Percentiles rank a stretch among this genome's conserved stretches.
phyloP scores from a whole-genome alignment of 1,140 invertebrate species.

The Drosophila santomea region DNA sequence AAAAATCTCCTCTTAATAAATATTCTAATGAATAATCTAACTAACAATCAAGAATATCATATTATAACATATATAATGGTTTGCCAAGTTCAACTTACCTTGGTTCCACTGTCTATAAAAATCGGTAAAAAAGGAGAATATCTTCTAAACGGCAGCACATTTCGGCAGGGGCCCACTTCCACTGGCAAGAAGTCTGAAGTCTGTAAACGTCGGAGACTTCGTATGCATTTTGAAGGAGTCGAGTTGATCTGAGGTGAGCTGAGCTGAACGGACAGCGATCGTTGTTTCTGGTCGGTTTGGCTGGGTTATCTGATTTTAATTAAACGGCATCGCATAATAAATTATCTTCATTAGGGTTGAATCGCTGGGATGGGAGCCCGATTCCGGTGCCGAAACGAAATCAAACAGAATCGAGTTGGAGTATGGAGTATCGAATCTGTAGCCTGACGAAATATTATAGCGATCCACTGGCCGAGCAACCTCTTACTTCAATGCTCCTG shows the following conservation, averaged over 20 bases:
- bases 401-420: constrained; percentile 12
- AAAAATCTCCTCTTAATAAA: background rate
- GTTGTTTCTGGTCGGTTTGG: constrained; percentile 27
- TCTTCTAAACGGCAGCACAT: constrained; percentile 30
- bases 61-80: too few relatives aligned
- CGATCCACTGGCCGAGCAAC: constrained; percentile 13
- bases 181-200: constrained; percentile 46
- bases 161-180: constrained; percentile 20
- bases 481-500: constrained; percentile 11
- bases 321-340: constrained; percentile 83
- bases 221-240: constrained; percentile 52
- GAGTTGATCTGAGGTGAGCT: constrained; percentile 27
- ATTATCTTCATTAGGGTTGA: constrained; percentile 79
- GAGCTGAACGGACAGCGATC: constrained; percentile 53
- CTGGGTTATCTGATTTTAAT: constrained; percentile 79
- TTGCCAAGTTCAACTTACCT: background rate
- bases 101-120: constrained; percentile 8
- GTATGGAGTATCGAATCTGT: background rate
- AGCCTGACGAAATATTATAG: constrained; percentile 39
- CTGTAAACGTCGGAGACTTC: constrained; percentile 39
- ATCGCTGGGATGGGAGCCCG: constrained; percentile 18
- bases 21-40: too few relatives aligned
- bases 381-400: constrained; percentile 21
- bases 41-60: too few relatives aligned
- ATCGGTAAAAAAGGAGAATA: constrained; percentile 5